Percentiles rank a stretch among this genome's conserved stretches.
phyloP scores from a whole-genome alignment of 2,113 vertebrate genomes.

The Cyanoliseus patagonus region DNA sequence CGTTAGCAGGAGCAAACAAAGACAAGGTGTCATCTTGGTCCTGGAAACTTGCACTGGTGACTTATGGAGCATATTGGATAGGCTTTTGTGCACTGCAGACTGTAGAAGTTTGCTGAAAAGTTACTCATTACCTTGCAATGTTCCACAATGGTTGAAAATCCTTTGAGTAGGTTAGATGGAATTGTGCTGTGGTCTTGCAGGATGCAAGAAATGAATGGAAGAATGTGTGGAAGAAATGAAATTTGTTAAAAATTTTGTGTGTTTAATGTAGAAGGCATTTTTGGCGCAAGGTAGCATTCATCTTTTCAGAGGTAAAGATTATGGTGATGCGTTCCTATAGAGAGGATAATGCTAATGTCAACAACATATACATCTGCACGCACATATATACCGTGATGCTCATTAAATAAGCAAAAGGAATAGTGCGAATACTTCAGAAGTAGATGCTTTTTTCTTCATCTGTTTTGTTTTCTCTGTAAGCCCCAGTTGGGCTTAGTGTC shows the following conservation, averaged over 20 bases:
- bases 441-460: background rate
- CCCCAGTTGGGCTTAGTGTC: background rate
- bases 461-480: conserved; percentile 44
- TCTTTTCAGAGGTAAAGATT: background rate
- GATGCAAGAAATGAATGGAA: background rate
- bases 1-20: background rate
- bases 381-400: background rate
- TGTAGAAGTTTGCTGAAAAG: background rate
- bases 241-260: background rate
- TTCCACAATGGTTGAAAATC: background rate
- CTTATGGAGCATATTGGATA: background rate
- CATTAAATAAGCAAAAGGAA: background rate
- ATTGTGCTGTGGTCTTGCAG: conserved; percentile 4
- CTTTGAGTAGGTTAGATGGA: background rate
- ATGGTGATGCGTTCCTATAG: background rate
- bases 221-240: background rate
- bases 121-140: conserved; percentile 19
- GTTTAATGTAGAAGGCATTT: background rate
- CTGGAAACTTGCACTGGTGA: background rate
- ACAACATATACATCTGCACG: background rate
- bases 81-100: background rate
- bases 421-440: background rate
- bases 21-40: background rate
- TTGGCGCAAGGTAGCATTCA: background rate
- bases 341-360: background rate